These are phyloP conservation scores for Eilema sororculum DNA, from an alignment of 2,888 invertebrate genomes.

Conservation along the genomic window DNA sequence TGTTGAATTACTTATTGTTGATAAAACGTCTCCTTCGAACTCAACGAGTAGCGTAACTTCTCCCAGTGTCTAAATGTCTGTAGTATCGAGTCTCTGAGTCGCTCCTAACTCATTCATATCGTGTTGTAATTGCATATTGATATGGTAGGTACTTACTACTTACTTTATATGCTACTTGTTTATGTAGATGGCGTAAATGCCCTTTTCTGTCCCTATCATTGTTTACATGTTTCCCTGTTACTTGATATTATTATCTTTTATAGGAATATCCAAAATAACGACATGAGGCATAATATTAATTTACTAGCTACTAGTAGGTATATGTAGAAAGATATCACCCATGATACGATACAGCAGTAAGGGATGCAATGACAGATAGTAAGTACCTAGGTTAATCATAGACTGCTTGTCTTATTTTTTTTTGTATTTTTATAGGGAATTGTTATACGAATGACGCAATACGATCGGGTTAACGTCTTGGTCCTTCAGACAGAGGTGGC, in stretches of 20 bases:
- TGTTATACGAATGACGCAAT: too few relatives aligned
- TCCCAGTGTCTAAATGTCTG: constrained; percentile 32
- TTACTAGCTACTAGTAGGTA: too few relatives aligned
- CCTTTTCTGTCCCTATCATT: constrained; percentile 24
- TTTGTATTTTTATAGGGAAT: too few relatives aligned
- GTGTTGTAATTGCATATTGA: constrained; percentile 12
- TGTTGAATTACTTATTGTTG: constrained; percentile 50
- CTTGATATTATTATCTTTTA: constrained; percentile 7
- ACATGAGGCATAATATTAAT: not conserved
- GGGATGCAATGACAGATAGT: too few relatives aligned
- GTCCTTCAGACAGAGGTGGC: too few relatives aligned
- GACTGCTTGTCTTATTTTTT: too few relatives aligned
- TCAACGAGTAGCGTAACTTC: constrained; percentile 36
- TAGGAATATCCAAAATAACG: not conserved
- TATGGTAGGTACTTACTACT: constrained; percentile 3
- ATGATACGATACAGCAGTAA: too few relatives aligned
- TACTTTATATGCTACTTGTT: constrained; percentile 14
- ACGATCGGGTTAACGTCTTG: too few relatives aligned
- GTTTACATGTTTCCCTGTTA: constrained; percentile 18
- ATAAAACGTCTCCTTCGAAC: constrained; percentile 61
- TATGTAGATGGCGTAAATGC: constrained; percentile 34
- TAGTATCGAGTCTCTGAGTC: constrained; percentile 32
- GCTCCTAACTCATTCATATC: constrained; percentile 43
- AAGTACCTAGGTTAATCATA: too few relatives aligned
- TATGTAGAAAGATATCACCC: too few relatives aligned